Evolutionary conservation across 2,113 vertebrate genomes (phyloP), one percentile per base, ranked within the genome.

Genomic region (Pycnonotus jocosus): DNA sequence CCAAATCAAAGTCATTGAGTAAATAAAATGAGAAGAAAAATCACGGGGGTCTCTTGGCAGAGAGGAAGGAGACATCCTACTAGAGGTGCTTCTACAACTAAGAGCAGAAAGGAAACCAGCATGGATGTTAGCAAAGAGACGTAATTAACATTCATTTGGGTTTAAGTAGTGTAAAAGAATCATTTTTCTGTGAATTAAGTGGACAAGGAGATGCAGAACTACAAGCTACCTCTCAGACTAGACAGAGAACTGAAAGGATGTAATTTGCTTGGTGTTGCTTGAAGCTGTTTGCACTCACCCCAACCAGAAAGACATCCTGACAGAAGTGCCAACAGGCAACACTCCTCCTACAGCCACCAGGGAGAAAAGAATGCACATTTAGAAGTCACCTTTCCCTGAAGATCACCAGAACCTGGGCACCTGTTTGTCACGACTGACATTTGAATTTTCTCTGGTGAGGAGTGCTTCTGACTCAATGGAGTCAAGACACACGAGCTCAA

Each of bases 221-320:
- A 97, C 89, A 81, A 92, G 40, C 90, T 96, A 86, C 61, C 77
- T 93, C 92, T 95, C 51, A 91, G 91, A 62, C 74, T 91, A 96
- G 71, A 64, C 53, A 50, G 86, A 86, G 89, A 91, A 88, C 58
- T 76, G 58, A 53, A 88, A 96, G 90, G 76, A 70, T 71, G 80
- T 83, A 33, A 95, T 94, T 92, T 53, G 65, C 28, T 88, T 93
- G 88, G 89, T 84, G 85, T 51, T 50, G 50, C 82, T 93, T 12
- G 31, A 78, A 89, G 92, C 2, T 89, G 54, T 95, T 97, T 93
- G 18, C 92, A 97, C 96, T 97, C 97, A 97, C 97, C 97, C 97
- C 95, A 97, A 97, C 95, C 96, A 97, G 97, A 96, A 97, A 97
- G 97, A 95, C 95, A 97, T 97, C 97, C 96, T 97, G 97, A 97